These are phyloP conservation scores for Pelmatolapia mariae DNA, from an alignment of 2,113 vertebrate species.

Conservation along the genomic window DNA sequence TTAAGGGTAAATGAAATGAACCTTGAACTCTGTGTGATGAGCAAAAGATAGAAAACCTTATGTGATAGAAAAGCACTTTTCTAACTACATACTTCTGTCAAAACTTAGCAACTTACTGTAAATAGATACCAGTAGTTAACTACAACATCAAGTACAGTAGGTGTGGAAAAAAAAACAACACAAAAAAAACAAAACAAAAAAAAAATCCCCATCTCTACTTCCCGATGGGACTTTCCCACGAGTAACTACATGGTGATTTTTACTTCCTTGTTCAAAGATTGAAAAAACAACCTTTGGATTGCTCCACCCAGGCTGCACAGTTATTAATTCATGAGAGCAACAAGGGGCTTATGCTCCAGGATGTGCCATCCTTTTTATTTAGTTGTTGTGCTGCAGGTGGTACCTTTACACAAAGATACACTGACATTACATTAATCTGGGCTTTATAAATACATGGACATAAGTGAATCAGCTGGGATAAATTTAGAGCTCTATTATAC, in stretches of 20 bases:
- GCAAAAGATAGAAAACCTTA: background rate
- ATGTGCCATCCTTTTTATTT: background rate
- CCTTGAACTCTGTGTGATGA: background rate
- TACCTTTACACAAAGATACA: background rate
- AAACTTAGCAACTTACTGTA: background rate
- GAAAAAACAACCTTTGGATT: conserved; percentile 25
- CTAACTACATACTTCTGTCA: background rate
- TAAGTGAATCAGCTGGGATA: background rate
- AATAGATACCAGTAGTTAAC: conserved; percentile 9
- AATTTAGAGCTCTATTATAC: background rate
- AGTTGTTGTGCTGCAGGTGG: background rate
- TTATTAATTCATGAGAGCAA: background rate
- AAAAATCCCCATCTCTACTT: conserved; percentile 38
- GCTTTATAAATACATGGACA: background rate
- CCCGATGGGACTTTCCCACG: conserved; percentile 52
- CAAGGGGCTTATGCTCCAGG: background rate
- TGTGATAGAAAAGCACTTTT: background rate
- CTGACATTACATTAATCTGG: background rate
- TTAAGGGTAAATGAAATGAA: background rate
- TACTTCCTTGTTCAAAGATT: conserved; percentile 53
- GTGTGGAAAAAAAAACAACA: conserved; percentile 7
- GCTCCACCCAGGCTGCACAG: conserved; percentile 2
- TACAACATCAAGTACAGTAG: background rate
- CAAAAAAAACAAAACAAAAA: background rate
- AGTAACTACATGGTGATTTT: background rate